These are phyloP conservation scores for Salmo trutta DNA, from an alignment of 2,797 vertebrate species.

Conservation along the genomic window DNA sequence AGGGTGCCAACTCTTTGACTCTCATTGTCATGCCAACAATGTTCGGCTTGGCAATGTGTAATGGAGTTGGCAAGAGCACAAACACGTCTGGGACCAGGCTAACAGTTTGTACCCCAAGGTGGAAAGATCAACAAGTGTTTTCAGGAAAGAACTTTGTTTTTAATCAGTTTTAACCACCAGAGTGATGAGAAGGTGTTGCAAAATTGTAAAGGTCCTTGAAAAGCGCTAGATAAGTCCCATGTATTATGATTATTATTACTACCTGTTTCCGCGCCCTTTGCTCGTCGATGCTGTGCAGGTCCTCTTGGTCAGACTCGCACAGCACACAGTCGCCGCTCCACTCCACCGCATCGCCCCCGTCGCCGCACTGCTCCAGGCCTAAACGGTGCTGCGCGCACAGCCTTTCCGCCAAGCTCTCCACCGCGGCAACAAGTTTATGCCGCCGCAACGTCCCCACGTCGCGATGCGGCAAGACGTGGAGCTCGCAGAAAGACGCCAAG, in stretches of 20 bases:
- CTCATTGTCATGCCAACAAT: too few species aligned
- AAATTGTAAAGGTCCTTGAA: too few species aligned
- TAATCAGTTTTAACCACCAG: too few species aligned
- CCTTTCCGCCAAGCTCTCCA: constrained; percentile 81
- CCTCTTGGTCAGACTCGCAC: constrained; percentile 69
- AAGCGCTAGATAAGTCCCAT: too few species aligned
- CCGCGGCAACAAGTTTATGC: constrained; percentile 87
- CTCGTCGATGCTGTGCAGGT: constrained; percentile 42
- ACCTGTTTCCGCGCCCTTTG: constrained; percentile 67
- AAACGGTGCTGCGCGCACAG: constrained; percentile 87
- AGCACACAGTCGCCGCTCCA: constrained; percentile 67
- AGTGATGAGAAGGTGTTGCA: too few species aligned
- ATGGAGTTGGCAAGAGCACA: too few species aligned
- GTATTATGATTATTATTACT: not conserved
- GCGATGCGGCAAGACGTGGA: constrained; percentile 86
- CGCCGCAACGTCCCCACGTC: constrained; percentile 86
- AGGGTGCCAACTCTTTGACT: too few species aligned
- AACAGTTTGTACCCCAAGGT: too few species aligned
- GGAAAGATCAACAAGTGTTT: too few species aligned
- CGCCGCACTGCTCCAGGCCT: constrained; percentile 77
- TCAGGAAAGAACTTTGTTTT: too few species aligned
- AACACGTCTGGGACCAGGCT: too few species aligned
- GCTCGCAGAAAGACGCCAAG: constrained; percentile 88
- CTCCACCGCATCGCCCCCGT: constrained; percentile 36
- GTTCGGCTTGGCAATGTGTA: too few species aligned